These are phyloP conservation scores for Neelides sp. DNA, from an alignment of 1,140 invertebrate genomes.

Conservation along the genomic window DNA sequence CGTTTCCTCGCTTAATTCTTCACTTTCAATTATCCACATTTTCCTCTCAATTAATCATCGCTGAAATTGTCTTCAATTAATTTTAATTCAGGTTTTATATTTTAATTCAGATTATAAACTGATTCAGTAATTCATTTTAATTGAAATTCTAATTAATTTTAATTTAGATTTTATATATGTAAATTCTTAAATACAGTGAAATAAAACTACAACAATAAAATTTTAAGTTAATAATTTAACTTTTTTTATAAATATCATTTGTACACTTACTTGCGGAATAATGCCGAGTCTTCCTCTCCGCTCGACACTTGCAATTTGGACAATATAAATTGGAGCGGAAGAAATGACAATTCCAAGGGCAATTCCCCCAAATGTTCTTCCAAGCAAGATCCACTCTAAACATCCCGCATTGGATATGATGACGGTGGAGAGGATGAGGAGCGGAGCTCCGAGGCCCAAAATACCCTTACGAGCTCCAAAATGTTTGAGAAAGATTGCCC, in stretches of 20 bases:
- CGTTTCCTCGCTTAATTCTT: no score
- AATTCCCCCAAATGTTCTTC: background rate
- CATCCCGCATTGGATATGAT: background rate
- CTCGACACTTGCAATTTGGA: background rate
- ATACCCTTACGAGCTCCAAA: background rate
- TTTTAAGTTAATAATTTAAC: no score
- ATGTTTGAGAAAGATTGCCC: background rate
- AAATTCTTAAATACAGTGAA: background rate
- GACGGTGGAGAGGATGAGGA: background rate
- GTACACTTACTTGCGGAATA: background rate
- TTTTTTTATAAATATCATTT: no score
- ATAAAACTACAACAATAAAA: no score
- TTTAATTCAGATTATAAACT: no score
- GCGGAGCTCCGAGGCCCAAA: background rate
- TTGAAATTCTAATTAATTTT: no score
- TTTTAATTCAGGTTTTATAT: no score
- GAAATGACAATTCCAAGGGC: background rate
- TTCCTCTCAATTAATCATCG: no score
- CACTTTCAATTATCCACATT: no score
- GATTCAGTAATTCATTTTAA: no score
- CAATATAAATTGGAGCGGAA: background rate
- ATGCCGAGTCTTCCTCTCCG: background rate
- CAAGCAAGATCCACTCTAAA: background rate
- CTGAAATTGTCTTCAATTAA: no score
- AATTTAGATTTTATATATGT: no score